phyloP scores from a whole-genome alignment of 2,113 vertebrate genomes.

The Cyprinus carpio region DNA sequence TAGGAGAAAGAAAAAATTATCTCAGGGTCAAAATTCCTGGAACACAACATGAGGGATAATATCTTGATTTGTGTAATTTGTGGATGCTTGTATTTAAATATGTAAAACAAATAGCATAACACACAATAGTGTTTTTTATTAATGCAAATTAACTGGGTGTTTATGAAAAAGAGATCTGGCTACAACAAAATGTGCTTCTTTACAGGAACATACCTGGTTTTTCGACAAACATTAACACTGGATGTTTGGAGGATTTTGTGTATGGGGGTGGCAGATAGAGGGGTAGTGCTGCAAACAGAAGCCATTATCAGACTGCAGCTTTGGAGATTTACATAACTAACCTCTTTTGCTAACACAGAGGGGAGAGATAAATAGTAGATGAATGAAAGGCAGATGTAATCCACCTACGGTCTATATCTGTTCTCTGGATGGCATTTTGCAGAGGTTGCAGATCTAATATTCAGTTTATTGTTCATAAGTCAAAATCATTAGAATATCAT shows the following conservation, averaged over 20 bases:
- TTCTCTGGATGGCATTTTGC: constrained; percentile 9
- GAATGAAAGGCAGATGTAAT: constrained; percentile 12
- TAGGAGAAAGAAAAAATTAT: too few relatives aligned
- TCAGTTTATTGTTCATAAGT: neutral
- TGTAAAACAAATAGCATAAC: neutral
- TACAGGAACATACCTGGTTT: neutral
- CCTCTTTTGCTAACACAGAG: constrained; percentile 19
- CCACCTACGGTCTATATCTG: constrained; percentile 13
- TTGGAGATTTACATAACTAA: constrained; percentile 34
- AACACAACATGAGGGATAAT: neutral
- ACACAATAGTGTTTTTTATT: neutral
- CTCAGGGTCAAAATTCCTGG: too few relatives aligned
- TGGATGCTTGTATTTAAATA: neutral
- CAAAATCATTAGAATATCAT: neutral
- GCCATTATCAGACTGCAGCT: constrained; percentile 21
- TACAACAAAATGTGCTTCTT: neutral
- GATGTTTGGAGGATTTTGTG: constrained; percentile 5
- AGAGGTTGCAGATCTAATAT: constrained; percentile 29
- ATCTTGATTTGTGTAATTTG: constrained; percentile 5
- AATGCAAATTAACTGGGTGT: neutral
- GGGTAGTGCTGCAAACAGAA: neutral
- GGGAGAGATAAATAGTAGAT: neutral
- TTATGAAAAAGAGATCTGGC: neutral
- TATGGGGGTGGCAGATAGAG: neutral
- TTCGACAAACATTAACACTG: neutral